Evolutionary conservation across 2,797 vertebrate species (phyloP), one percentile per base, ranked within the genome.

Genomic region (Distichodus sexfasciatus): DNA sequence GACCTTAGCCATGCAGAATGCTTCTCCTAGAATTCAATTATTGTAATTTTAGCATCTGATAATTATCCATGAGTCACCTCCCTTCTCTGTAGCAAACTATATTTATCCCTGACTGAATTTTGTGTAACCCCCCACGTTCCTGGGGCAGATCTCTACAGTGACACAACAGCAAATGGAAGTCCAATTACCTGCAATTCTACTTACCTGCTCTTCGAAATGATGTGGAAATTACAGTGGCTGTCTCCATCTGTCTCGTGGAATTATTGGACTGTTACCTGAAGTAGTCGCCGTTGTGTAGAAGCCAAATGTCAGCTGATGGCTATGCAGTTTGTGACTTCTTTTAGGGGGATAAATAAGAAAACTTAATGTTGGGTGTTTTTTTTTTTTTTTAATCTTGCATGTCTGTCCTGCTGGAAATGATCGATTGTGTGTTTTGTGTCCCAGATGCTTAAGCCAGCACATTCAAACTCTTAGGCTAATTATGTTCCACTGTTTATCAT

Each of bases 41-140:
- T 68, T 28, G 62, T 47, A 51, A 14, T 55, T 61, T 68, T 67
- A 59, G 47, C 33, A 7, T 71, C 58, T 29, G 23, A 55, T 66
- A 50, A 77, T 72, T 71, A 69, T 65, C 58, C 14, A 26, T 75
- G 72, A 75, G 65, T 72, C 72, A 78, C 72, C 61, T 71, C 59
- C 26, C 48, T 12, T 31, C 58, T 60, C 62, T 64, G 47, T 47
- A 66, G 40, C 1, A 4, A 53, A 47, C 62, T 46, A 48, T 64
- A 51, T 76, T 76, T 72, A 64, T 58, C 38, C 14, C 41, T 23
- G 46, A 21, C 15, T 24, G 35, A 53, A 33, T 54, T 61, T 66
- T 66, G 41, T 12, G 7, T 41, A 41, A 44, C n/a, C 24, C 35
- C 6, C 41, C 35, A 43, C n/a, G 44, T 24, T 2, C 9, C 10